Evolutionary conservation across 2,797 vertebrate species (phyloP), one percentile per base, ranked within the genome.

Genomic region (Ispidina picta): DNA sequence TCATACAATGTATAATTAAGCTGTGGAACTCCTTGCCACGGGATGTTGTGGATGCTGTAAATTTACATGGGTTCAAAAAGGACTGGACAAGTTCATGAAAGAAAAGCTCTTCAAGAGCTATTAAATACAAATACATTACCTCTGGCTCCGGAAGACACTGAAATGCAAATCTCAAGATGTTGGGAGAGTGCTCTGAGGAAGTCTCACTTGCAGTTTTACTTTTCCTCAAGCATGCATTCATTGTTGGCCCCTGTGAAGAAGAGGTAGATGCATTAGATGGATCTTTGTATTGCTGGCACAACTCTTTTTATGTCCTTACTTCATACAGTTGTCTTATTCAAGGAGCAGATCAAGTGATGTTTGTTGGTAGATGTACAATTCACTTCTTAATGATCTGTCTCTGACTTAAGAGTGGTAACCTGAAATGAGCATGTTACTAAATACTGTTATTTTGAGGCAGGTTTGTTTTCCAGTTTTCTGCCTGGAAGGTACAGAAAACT

Each of bases 51-150:
- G 83, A 95, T 94, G 93, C 62, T 91, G 81, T 85, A 91, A 94
- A 94, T 96, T 96, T 96, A 65, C 92, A 96, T 94, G 75, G 78
- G 54, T 94, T 95, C 93, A 94, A 91, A 96, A 95, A 90, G 29
- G 51, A 95, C 83, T 88, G 93, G 92, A 96, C 93, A 83, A 95
- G 86, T 94, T 95, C 68, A 90, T 90, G 88, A 94, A 94, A 92
- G 78, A 90, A 92, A 92, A 91, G 84, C 71, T 91, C 92, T 91
- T 93, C 81, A 91, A 76, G 92, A 60, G 62, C 60, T 92, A 86
- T 94, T 96, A 95, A 92, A 96, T 69, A 88, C 81, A 92, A 94
- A 96, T 92, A 31, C 78, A 90, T 91, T 86, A 94, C 90, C 86
- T 83, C 90, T 90, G 90, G 95, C 93, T 90, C 90, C 21, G 35